These are phyloP conservation scores for Malurus splendens DNA, from an alignment of 2,797 vertebrate genomes.

Conservation along the genomic window DNA sequence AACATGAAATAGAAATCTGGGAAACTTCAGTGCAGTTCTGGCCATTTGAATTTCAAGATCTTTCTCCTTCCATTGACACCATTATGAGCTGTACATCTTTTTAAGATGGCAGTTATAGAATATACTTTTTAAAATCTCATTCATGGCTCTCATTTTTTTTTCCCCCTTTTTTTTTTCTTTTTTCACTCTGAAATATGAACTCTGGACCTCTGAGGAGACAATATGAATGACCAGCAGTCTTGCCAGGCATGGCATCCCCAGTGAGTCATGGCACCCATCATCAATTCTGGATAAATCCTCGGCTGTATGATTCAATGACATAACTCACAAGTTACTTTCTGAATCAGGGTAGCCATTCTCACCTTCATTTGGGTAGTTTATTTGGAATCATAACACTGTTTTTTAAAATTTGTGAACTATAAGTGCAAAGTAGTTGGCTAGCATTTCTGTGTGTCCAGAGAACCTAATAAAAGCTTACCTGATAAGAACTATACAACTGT, in stretches of 20 bases:
- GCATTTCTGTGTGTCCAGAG: not conserved
- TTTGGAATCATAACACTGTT: not conserved
- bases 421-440: not conserved
- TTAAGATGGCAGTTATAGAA: not conserved
- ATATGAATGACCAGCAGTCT: not conserved
- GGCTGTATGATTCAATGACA: not conserved
- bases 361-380: not conserved
- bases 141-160: not conserved
- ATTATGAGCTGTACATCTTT: not conserved
- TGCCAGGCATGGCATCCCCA: not conserved
- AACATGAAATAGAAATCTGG: not conserved
- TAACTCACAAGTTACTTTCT: not conserved
- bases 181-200: not conserved
- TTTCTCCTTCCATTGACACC: not conserved
- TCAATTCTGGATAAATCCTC: not conserved
- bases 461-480: not conserved
- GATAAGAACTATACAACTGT: not conserved
- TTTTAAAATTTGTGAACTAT: not conserved
- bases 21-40: not conserved
- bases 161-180: too few species aligned
- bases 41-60: not conserved
- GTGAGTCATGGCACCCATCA: not conserved
- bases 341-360: not conserved
- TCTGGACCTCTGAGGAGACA: not conserved
- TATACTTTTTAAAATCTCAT: not conserved